phyloP scores from a whole-genome alignment of 2,113 vertebrate species.

The Callionymus lyra region DNA sequence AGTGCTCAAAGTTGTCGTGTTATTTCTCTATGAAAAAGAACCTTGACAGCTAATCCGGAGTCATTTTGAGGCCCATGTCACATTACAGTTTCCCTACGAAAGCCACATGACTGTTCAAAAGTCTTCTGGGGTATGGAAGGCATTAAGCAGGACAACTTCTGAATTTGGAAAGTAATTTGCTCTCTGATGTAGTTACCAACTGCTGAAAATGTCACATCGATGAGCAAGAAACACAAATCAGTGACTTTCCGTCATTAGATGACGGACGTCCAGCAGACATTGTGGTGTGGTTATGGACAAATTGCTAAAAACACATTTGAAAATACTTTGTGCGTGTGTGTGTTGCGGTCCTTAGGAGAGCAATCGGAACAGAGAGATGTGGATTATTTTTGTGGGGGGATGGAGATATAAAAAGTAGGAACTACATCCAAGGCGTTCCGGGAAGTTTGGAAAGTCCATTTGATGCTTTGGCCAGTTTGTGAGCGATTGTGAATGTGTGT shows the following conservation, averaged over 20 bases:
- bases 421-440: conserved; percentile 54
- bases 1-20: too few relatives aligned
- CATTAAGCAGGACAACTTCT: too few relatives aligned
- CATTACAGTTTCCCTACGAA: too few relatives aligned
- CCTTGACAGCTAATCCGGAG: too few relatives aligned
- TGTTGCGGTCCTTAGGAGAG: conserved; percentile 13
- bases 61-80: too few relatives aligned
- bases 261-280: conserved; percentile 11
- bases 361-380: conserved; percentile 31
- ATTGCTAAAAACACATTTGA: conserved; percentile 20
- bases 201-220: conserved; percentile 10
- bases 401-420: conserved; percentile 42
- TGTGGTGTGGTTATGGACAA: conserved; percentile 22
- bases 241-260: conserved; percentile 25
- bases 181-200: conserved; percentile 6
- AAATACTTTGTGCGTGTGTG: neutral
- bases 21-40: too few relatives aligned
- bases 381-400: conserved; percentile 23
- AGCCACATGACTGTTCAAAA: too few relatives aligned
- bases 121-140: too few relatives aligned
- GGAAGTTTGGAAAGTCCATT: conserved; percentile 64
- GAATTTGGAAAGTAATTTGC: neutral
- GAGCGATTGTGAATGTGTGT: conserved; percentile 15
- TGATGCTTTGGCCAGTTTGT: conserved; percentile 38
- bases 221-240: conserved; percentile 25